phyloP scores from a whole-genome alignment of 2,888 invertebrate species.

The Peribatodes rhomboidaria region DNA sequence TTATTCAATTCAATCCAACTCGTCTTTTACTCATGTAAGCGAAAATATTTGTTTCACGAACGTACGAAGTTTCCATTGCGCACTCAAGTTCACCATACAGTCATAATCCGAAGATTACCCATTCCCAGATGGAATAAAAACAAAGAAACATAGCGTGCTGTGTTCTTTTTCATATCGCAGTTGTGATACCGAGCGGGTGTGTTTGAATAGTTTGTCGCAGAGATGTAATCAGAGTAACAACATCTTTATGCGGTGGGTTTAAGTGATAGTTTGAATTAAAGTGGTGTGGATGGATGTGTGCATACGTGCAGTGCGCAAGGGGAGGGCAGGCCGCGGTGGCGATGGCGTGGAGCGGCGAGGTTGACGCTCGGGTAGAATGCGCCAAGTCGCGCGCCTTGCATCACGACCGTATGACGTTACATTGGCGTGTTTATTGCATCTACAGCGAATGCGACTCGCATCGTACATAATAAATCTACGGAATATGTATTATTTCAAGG shows the following conservation, averaged over 20 bases:
- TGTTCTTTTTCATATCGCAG: slow-evolving; percentile 44
- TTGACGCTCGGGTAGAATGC: slow-evolving; percentile 82
- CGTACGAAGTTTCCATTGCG: neutral
- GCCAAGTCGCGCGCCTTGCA: slow-evolving; percentile 69
- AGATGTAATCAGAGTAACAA: slow-evolving; percentile 51
- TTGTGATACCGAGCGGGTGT: slow-evolving; percentile 23
- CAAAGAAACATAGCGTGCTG: slow-evolving; percentile 42
- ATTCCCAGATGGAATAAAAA: slow-evolving; percentile 25
- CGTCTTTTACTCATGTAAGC: neutral
- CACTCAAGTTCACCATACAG: slow-evolving; percentile 12
- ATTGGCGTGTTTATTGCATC: slow-evolving; percentile 74
- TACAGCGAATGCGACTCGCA: slow-evolving; percentile 47
- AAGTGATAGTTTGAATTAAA: slow-evolving; percentile 52
- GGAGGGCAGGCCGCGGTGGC: slow-evolving; percentile 56
- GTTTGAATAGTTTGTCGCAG: slow-evolving; percentile 41
- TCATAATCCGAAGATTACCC: slow-evolving; percentile 19
- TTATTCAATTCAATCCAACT: slow-evolving; percentile 59
- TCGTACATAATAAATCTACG: slow-evolving; percentile 49
- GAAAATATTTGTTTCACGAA: neutral
- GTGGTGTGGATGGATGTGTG: slow-evolving; percentile 45
- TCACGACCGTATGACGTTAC: slow-evolving; percentile 64
- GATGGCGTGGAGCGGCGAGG: slow-evolving; percentile 63
- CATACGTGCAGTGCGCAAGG: slow-evolving; percentile 43
- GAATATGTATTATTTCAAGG: slow-evolving; percentile 44
- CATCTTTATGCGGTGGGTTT: slow-evolving; percentile 62